Evolutionary conservation across 92 coral and sea anemone genomes (phyloP).

Genomic region (Paramuricea clavata): DNA sequence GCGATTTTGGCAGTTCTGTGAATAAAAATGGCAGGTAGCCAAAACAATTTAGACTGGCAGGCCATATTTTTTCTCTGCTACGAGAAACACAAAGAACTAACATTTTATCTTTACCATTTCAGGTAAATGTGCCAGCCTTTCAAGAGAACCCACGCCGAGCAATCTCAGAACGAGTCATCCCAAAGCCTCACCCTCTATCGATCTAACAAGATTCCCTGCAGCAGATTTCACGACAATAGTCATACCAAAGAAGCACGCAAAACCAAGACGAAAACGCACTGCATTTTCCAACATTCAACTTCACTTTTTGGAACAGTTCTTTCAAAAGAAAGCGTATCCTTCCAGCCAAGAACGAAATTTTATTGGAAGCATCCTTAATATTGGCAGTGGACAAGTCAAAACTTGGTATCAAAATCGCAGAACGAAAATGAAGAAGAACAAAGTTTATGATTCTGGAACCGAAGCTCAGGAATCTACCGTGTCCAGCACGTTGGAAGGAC

Average conservation of each 20-base stretch:
- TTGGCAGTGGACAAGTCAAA: slow-evolving; percentile 48
- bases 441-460: not conserved
- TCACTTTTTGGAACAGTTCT: slow-evolving; percentile 44
- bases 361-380: slow-evolving; percentile 39
- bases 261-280: slow-evolving; percentile 45
- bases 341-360: slow-evolving; percentile 42
- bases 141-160: not conserved
- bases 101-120: not conserved
- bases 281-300: slow-evolving; percentile 44
- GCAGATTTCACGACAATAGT: slow-evolving; percentile 40
- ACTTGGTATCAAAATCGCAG: slow-evolving; percentile 45
- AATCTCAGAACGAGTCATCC: too few relatives aligned
- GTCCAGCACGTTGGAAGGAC: not conserved
- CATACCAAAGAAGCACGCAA: slow-evolving; percentile 36
- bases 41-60: too few relatives aligned
- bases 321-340: slow-evolving; percentile 52
- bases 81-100: too few relatives aligned
- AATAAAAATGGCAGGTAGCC: too few relatives aligned
- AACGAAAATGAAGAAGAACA: slow-evolving; percentile 40
- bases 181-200: not conserved
- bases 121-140: not conserved
- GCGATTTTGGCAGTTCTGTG: too few relatives aligned
- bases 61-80: too few relatives aligned
- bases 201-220: slow-evolving; percentile 14
- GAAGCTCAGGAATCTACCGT: not conserved